Evolutionary conservation across 1,140 invertebrate species (phyloP).

Genomic region (Neodiprion virginianus): DNA sequence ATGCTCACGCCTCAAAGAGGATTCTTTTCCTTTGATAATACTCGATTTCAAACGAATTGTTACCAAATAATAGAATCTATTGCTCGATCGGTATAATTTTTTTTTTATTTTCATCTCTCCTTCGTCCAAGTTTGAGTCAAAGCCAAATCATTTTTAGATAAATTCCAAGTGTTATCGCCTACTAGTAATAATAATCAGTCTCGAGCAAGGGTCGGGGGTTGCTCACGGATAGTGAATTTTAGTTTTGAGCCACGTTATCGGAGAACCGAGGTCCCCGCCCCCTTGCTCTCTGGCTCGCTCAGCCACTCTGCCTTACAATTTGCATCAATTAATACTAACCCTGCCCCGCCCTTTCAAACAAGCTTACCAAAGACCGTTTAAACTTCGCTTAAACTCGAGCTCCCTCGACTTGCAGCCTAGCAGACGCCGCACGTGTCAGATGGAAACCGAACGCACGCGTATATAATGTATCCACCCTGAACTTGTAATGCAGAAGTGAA

Average conservation of each 20-base stretch:
- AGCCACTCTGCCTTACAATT: constrained; percentile 14
- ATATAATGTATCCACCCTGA: not conserved
- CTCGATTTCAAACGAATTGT: no score
- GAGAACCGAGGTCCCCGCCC: not conserved
- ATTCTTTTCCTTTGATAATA: no score
- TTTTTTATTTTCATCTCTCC: no score
- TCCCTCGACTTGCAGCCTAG: constrained; percentile 2
- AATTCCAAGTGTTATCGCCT: no score
- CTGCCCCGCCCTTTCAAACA: constrained; percentile 16
- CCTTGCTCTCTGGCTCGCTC: not conserved
- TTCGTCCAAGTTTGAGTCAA: no score
- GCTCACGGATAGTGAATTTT: not conserved
- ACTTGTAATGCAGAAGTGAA: no score
- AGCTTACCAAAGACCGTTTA: constrained; percentile 19
- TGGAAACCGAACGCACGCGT: constrained; percentile 13
- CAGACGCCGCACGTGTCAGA: not conserved
- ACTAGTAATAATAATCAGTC: no score
- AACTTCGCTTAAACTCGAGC: constrained; percentile 18
- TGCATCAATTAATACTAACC: constrained; percentile 22
- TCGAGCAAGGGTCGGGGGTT: no score
- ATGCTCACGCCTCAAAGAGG: no score
- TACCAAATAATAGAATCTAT: no score
- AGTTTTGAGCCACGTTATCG: not conserved
- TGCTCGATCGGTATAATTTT: no score
- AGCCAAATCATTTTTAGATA: no score